Evolutionary conservation across 2,797 vertebrate species (phyloP).

Genomic region (Poecilia velifera): DNA sequence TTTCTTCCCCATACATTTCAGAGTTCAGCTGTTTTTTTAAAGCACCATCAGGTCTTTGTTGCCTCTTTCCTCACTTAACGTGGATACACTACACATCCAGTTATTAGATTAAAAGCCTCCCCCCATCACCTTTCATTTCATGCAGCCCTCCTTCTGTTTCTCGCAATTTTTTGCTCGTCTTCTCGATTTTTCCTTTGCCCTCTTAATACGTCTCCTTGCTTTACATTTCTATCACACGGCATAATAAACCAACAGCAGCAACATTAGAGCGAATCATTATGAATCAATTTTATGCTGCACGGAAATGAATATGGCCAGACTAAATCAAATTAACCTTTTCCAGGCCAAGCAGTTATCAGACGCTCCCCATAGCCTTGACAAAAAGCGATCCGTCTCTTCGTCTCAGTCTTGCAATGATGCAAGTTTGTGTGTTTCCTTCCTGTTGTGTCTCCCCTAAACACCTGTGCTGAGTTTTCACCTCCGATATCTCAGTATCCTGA

Average conservation of each 20-base stretch:
- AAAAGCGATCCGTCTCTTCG: constrained; percentile 22
- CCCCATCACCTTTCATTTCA: neutral
- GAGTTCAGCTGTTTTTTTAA: neutral
- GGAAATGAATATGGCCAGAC: constrained; percentile 51
- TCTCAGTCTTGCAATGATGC: constrained; percentile 4
- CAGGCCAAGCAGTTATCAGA: constrained; percentile 52
- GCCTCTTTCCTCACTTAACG: neutral
- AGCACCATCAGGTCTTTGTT: neutral
- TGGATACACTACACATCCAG: neutral
- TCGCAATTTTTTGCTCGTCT: neutral
- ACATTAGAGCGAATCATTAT: constrained; percentile 35
- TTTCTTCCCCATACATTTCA: neutral
- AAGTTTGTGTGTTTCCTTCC: constrained; percentile 5
- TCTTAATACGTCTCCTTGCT: neutral
- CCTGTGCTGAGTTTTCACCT: neutral
- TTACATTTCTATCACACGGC: constrained; percentile 19
- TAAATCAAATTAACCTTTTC: constrained; percentile 64
- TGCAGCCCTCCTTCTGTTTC: neutral
- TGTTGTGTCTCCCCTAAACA: neutral
- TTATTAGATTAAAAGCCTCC: neutral
- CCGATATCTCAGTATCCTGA: neutral
- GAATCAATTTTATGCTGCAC: constrained; percentile 44
- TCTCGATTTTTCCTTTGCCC: neutral
- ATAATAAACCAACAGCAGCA: constrained; percentile 45
- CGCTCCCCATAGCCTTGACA: constrained; percentile 32